These are phyloP conservation scores for Serranochromis macrocephalus DNA, from an alignment of 2,113 vertebrate genomes.

Conservation along the genomic window DNA sequence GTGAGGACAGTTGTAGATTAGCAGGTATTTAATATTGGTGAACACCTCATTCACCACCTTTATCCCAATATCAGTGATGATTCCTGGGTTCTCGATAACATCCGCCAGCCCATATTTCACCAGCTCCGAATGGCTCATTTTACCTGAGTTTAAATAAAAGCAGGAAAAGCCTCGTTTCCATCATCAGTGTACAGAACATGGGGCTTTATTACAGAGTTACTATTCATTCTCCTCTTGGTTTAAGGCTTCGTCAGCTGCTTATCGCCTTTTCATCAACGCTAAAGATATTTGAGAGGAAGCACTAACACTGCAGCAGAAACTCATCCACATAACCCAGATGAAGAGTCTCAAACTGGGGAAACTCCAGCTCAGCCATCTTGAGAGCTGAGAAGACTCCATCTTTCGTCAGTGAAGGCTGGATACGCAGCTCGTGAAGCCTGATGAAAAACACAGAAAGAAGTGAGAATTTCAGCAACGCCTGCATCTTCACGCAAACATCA, in stretches of 20 bases:
- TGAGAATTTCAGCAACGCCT: not conserved
- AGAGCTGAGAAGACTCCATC: conserved; percentile 97
- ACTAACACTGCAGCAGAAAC: conserved; percentile 94
- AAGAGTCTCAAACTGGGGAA: conserved; percentile 98
- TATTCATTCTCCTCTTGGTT: not conserved
- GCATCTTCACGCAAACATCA: fast-evolving
- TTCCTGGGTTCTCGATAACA: conserved; percentile 96
- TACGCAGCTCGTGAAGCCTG: conserved; percentile 96
- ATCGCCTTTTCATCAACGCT: not conserved
- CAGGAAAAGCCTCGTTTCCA: not conserved
- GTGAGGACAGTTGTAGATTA: conserved; percentile 98
- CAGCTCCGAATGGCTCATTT: conserved; percentile 93
- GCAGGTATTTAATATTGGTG: conserved; percentile 92
- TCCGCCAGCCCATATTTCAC: conserved; percentile 96
- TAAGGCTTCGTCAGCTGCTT: not conserved
- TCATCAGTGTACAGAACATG: not conserved
- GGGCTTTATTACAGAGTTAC: not conserved
- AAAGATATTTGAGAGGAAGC: not conserved
- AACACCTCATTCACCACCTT: conserved; percentile 98
- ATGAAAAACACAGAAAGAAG: not conserved
- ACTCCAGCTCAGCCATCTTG: conserved; percentile 98
- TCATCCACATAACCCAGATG: conserved; percentile 98
- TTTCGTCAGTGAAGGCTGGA: conserved; percentile 98
- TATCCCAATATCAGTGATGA: conserved; percentile 97
- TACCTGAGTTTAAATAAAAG: conserved; percentile 69